Conservation (phyloP, 2,888 invertebrate species). For the Tenthredo distinguenda region DNA sequence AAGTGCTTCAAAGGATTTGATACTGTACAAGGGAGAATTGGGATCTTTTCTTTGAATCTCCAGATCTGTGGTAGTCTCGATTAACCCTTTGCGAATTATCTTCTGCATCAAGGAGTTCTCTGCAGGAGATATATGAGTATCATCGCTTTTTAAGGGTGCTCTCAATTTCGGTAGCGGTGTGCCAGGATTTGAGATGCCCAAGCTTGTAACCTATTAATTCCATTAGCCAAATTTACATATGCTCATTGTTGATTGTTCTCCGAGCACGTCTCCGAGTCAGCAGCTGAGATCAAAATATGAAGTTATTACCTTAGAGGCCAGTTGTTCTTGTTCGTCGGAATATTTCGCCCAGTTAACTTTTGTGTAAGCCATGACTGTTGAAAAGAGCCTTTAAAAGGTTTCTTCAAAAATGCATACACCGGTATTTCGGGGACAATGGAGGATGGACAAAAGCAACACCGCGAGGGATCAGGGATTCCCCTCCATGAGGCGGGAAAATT, state of each 20-base stretch:
- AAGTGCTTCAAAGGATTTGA: constrained; percentile 93
- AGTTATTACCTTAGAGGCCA: constrained; percentile 75
- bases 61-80: constrained; percentile 91
- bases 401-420: background rate
- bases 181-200: constrained; percentile 64
- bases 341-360: constrained; percentile 80
- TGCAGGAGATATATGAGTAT: constrained; percentile 82
- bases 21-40: constrained; percentile 96
- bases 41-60: constrained; percentile 96
- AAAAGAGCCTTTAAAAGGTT: background rate
- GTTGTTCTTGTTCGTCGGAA: constrained; percentile 79
- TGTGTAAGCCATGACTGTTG: constrained; percentile 67
- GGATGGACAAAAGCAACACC: background rate
- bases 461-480: background rate
- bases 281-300: constrained; percentile 26
- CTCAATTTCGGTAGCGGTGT: constrained; percentile 50
- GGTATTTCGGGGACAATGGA: background rate
- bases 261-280: background rate
- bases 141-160: constrained; percentile 66
- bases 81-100: constrained; percentile 93
- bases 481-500: background rate
- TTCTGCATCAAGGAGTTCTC: constrained; percentile 94
- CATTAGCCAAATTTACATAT: background rate
- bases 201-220: constrained; percentile 66
- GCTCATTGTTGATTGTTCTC: background rate